Evolutionary conservation across 2,113 vertebrate species (phyloP).

Genomic region (Glaucomys volans): DNA sequence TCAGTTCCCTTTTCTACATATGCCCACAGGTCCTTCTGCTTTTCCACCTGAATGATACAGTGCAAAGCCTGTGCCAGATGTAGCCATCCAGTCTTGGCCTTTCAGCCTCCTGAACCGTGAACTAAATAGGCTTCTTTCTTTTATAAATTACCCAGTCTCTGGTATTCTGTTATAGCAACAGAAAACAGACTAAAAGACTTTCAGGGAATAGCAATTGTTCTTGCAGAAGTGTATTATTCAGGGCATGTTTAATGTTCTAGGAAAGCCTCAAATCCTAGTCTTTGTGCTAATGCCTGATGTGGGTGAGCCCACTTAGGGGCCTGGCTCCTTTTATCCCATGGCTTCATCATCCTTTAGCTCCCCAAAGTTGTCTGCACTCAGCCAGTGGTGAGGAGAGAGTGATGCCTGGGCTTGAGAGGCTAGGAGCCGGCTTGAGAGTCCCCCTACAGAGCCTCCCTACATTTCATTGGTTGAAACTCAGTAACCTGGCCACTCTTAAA

Average conservation of each 20-base stretch:
- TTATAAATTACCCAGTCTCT: neutral
- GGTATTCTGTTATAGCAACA: neutral
- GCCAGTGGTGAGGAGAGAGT: neutral
- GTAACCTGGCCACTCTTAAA: neutral
- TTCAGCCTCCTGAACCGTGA: neutral
- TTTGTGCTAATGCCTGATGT: fast-evolving
- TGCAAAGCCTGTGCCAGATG: neutral
- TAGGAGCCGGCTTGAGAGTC: neutral
- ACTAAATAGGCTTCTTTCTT: neutral
- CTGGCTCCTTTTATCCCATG: neutral
- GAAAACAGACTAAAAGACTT: neutral
- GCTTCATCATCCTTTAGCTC: neutral
- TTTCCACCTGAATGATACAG: neutral
- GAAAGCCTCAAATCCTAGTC: neutral
- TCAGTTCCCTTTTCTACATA: neutral
- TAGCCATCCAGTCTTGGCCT: neutral
- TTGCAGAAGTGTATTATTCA: neutral
- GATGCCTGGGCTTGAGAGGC: fast-evolving
- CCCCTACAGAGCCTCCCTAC: fast-evolving
- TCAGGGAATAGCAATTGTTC: neutral
- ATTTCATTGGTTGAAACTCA: neutral
- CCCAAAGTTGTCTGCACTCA: neutral
- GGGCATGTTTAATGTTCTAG: neutral
- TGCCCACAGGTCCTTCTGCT: no score
- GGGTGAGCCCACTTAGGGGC: no score